Evolutionary conservation across 2,113 vertebrate genomes (phyloP).

Genomic region (Limnothrissa miodon): DNA sequence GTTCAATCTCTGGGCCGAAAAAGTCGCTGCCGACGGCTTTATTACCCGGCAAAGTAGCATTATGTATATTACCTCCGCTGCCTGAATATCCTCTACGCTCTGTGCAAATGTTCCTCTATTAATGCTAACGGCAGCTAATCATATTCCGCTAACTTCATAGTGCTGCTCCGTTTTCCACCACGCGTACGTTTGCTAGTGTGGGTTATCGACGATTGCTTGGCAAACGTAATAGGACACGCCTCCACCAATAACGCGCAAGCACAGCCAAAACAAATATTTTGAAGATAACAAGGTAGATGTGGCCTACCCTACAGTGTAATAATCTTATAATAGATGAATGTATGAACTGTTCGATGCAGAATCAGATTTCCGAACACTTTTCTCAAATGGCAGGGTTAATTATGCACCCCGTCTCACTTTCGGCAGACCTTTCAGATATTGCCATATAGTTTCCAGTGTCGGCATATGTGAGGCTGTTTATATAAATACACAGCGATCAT

Average conservation of each 20-base stretch:
- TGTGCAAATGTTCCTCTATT: not conserved
- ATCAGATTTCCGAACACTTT: not conserved
- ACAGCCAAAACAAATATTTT: not conserved
- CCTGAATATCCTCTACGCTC: not conserved
- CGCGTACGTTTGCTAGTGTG: not conserved
- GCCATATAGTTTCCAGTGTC: not conserved
- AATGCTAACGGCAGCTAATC: conserved; percentile 12
- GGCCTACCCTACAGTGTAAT: not conserved
- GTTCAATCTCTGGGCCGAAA: conserved; percentile 39
- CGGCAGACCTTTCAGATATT: not conserved
- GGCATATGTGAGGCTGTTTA: not conserved
- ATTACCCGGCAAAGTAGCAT: conserved; percentile 54
- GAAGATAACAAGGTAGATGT: not conserved
- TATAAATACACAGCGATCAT: not conserved
- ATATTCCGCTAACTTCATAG: not conserved
- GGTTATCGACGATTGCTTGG: not conserved
- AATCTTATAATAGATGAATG: not conserved
- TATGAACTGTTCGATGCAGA: not conserved
- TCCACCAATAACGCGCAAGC: not conserved
- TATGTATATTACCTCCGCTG: not conserved
- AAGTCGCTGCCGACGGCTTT: conserved; percentile 37
- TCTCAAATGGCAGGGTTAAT: no score
- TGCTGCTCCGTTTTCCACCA: conserved; percentile 18
- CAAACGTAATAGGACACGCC: not conserved
- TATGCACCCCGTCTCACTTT: not conserved